These are phyloP conservation scores for Conopomorpha cramerella DNA, from an alignment of 1,140 invertebrate genomes.

Conservation along the genomic window DNA sequence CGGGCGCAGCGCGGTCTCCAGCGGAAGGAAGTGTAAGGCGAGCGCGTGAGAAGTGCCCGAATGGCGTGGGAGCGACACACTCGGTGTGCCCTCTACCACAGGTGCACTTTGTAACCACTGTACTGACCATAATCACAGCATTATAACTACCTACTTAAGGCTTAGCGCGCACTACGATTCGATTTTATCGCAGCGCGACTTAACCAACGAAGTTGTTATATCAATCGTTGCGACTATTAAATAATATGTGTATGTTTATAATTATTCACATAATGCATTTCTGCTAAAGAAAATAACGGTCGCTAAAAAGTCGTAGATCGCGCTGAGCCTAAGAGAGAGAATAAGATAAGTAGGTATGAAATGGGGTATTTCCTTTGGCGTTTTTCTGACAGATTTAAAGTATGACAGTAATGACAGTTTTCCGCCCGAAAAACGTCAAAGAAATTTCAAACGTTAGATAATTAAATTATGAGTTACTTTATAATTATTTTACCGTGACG, in stretches of 20 bases:
- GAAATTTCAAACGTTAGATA: too few relatives aligned
- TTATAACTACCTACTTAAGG: conserved; percentile 6
- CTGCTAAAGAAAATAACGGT: background rate
- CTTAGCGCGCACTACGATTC: too few relatives aligned
- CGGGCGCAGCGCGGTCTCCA: conserved; percentile 12
- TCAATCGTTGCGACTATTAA: too few relatives aligned
- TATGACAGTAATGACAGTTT: too few relatives aligned
- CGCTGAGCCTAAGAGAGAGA: too few relatives aligned
- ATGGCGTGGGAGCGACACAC: conserved; percentile 42
- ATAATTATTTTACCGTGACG: too few relatives aligned
- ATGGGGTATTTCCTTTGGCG: background rate
- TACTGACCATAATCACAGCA: conserved; percentile 17
- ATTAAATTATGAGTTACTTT: too few relatives aligned
- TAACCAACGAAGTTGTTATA: background rate
- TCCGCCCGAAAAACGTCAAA: too few relatives aligned
- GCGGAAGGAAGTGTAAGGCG: conserved; percentile 54
- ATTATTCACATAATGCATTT: background rate
- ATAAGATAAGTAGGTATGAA: too few relatives aligned
- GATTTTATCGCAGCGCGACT: background rate
- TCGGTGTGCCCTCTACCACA: too few relatives aligned
- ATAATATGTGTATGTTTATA: too few relatives aligned
- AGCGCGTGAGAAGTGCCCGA: conserved; percentile 46
- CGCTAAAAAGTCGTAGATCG: too few relatives aligned
- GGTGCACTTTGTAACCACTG: conserved; percentile 16
- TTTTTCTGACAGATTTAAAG: background rate